Conservation (phyloP, 2,797 vertebrate genomes). For the Acomys russatus region DNA sequence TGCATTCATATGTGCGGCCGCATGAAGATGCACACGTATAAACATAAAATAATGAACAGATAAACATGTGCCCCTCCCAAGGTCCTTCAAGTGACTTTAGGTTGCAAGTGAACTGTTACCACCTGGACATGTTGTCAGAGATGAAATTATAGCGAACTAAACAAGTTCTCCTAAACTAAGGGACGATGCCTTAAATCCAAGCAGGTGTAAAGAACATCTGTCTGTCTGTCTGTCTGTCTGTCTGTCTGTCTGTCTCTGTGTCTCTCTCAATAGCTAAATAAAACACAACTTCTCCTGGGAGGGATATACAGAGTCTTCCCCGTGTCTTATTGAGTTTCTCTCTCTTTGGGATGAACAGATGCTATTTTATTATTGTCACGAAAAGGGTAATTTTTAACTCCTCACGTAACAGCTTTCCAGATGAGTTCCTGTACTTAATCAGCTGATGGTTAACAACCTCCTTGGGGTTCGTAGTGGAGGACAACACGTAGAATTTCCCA, state of each 20-base stretch:
- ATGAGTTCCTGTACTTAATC: neutral
- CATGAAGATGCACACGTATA: neutral
- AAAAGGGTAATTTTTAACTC: neutral
- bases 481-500: neutral
- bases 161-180: neutral
- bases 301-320: neutral
- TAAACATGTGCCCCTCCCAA: neutral
- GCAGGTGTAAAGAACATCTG: neutral
- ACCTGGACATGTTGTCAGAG: neutral
- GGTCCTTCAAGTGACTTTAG: neutral
- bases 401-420: slow-evolving; percentile 12
- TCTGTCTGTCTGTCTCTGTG: neutral
- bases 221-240: neutral
- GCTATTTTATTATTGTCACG: slow-evolving; percentile 50
- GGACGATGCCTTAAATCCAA: neutral
- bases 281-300: slow-evolving; percentile 25
- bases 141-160: neutral
- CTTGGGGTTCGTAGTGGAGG: neutral
- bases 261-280: neutral
- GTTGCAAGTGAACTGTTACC: neutral
- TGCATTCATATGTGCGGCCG: neutral
- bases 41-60: neutral
- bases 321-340: slow-evolving; percentile 36
- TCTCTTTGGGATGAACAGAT: neutral
- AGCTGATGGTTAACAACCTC: slow-evolving; percentile 23